A percentile compares a stretch with the other conserved stretches of the same genome.
phyloP scores from a whole-genome alignment of 2,113 vertebrate genomes.

The Antigone vipio region DNA sequence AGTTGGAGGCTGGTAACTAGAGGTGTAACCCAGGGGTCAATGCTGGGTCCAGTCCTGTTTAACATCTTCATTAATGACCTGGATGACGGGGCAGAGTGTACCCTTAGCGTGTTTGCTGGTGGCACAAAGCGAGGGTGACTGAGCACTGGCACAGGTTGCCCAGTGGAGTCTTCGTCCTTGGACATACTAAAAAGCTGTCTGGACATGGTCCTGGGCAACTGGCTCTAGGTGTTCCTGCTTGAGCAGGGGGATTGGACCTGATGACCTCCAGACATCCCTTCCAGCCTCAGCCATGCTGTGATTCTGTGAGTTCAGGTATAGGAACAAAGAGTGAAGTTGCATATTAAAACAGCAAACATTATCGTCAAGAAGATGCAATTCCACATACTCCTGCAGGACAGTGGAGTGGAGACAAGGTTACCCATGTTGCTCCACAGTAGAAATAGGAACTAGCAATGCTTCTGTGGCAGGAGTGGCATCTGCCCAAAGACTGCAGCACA shows the following conservation, averaged over 20 bases:
- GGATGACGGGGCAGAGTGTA: not conserved
- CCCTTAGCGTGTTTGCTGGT: not conserved
- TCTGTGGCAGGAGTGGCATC: not conserved
- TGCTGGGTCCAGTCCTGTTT: not conserved
- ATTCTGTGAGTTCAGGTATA: not conserved
- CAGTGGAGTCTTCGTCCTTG: not conserved
- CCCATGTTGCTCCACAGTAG: not conserved
- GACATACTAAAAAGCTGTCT: not conserved
- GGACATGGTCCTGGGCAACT: not conserved
- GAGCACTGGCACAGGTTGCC: not conserved
- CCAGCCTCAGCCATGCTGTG: not conserved
- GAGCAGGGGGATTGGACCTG: not conserved
- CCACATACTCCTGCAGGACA: not conserved
- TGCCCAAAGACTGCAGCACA: not conserved
- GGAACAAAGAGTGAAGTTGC: not conserved
- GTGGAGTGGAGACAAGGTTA: not conserved
- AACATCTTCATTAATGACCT: not conserved
- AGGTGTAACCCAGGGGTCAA: not conserved
- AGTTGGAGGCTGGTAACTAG: not conserved
- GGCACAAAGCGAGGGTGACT: not conserved
- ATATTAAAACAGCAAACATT: not conserved
- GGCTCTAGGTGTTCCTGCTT: not conserved
- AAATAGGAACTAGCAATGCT: not conserved
- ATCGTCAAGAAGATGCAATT: not conserved
- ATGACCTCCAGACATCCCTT: not conserved